Evolutionary conservation across 2,113 vertebrate genomes (phyloP).

Genomic region (Drymodes brunneopygia): DNA sequence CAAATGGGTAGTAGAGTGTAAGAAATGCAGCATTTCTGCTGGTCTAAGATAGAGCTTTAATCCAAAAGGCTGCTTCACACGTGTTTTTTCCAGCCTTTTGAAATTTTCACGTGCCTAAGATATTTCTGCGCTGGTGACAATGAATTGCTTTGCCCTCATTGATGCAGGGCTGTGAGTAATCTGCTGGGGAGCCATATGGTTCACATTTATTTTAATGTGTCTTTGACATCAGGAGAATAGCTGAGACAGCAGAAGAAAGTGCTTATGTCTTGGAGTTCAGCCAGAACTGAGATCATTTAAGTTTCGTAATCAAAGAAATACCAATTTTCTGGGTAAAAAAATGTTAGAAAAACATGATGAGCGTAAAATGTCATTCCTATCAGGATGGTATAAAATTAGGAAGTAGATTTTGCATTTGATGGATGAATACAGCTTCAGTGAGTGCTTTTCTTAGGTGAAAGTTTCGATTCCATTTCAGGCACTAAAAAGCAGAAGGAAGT

Average conservation of each 20-base stretch:
- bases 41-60: constrained; percentile 22
- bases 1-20: not conserved
- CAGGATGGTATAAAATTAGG: constrained; percentile 26
- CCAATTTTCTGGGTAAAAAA: constrained; percentile 41
- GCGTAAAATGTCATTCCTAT: constrained; percentile 20
- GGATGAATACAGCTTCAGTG: not conserved
- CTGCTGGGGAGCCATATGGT: constrained; percentile 82
- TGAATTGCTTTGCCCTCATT: constrained; percentile 77
- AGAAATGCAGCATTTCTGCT: constrained; percentile 33
- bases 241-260: constrained; percentile 77
- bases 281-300: constrained; percentile 76
- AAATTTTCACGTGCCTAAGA: constrained; percentile 50
- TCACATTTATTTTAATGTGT: constrained; percentile 84
- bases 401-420: constrained; percentile 17
- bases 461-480: not conserved
- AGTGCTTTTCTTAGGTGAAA: not conserved
- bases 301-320: constrained; percentile 58
- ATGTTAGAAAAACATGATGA: constrained; percentile 19
- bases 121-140: constrained; percentile 69
- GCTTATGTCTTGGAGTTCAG: constrained; percentile 75
- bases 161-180: constrained; percentile 61
- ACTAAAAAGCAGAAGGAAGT: accelerated
- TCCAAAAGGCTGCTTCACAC: not conserved
- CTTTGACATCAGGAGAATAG: constrained; percentile 80
- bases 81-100: constrained; percentile 31